phyloP scores from a whole-genome alignment of 1,140 invertebrate genomes.

The Rhopalosiphum padi region DNA sequence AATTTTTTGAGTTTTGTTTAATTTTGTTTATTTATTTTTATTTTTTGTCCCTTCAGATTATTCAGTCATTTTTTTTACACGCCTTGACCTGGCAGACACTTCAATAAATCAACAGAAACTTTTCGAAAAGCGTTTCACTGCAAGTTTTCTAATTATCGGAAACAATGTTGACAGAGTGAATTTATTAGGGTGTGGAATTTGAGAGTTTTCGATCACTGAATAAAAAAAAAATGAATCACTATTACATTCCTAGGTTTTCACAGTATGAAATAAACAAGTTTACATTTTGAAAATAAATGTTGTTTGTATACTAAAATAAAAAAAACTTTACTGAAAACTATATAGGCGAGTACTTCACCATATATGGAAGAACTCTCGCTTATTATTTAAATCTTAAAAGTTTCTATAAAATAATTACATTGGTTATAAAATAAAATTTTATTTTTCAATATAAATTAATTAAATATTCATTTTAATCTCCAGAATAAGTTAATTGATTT shows the following conservation, averaged over 20 bases:
- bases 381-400: neutral
- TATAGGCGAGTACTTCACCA: neutral
- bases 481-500: neutral
- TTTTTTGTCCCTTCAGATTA: constrained; percentile 30
- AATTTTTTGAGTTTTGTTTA: constrained; percentile 14
- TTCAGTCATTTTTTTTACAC: constrained; percentile 43
- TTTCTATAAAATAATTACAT: neutral
- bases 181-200: constrained; percentile 45
- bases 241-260: constrained; percentile 29
- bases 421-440: too few relatives aligned
- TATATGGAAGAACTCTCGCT: neutral
- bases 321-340: neutral
- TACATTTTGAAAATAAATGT: constrained; percentile 4
- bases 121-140: constrained; percentile 37
- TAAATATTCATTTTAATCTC: neutral
- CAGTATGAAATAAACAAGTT: constrained; percentile 29
- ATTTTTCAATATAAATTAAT: neutral
- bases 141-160: constrained; percentile 47
- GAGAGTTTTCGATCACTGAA: constrained; percentile 34
- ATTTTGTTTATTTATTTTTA: constrained; percentile 24
- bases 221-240: constrained; percentile 35
- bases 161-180: constrained; percentile 51
- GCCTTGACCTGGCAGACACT: constrained; percentile 28
- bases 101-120: constrained; percentile 48
- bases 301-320: neutral